These are phyloP conservation scores for Seriola rivoliana DNA, from an alignment of 2,113 vertebrate genomes.

Conservation along the genomic window DNA sequence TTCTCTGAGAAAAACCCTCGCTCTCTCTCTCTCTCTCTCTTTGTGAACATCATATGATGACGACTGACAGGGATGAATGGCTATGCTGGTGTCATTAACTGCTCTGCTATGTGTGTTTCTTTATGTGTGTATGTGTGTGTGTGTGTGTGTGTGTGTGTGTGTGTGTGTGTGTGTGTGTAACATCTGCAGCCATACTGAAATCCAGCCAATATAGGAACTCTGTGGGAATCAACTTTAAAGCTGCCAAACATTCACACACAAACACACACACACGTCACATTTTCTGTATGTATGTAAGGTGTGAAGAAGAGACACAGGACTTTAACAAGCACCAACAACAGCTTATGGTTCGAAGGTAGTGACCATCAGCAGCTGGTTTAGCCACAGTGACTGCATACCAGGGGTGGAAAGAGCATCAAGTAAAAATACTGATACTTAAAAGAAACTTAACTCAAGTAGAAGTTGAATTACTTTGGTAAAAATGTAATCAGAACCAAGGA, in stretches of 20 bases:
- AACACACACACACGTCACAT: background rate
- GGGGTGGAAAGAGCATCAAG: no score
- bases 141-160: conserved; percentile 46
- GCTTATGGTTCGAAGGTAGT: background rate
- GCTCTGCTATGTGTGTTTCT: conserved; percentile 54
- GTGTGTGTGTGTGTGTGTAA: conserved; percentile 5
- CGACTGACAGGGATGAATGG: conserved; percentile 86
- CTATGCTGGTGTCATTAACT: conserved; percentile 84
- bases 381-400: background rate
- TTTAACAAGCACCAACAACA: background rate
- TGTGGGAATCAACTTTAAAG: conserved; percentile 61
- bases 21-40: background rate
- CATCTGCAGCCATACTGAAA: conserved; percentile 32
- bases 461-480: no score
- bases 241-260: background rate
- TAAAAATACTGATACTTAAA: no score
- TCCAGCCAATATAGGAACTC: conserved; percentile 78
- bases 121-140: conserved; percentile 3
- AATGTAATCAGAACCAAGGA: no score
- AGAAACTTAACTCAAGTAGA: no score
- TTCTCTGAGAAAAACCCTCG: conserved; percentile 49
- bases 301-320: background rate
- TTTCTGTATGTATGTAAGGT: background rate
- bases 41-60: conserved; percentile 89
- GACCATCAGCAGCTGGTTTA: background rate